Conservation (phyloP, 92 coral and sea anemone species). For the Palythoa heliodiscus region DNA sequence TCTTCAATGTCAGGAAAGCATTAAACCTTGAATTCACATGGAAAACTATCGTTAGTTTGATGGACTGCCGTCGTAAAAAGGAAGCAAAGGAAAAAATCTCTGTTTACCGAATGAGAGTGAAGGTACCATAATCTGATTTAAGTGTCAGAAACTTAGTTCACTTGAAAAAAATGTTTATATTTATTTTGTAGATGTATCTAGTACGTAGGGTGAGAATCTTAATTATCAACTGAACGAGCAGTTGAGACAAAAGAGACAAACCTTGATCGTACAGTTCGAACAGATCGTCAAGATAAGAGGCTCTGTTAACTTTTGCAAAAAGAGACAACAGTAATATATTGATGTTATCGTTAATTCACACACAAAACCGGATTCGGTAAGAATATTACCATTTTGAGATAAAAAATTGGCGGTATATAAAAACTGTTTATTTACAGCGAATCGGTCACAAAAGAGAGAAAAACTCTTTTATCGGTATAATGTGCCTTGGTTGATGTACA, state of each 20-base stretch:
- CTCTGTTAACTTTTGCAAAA: slow-evolving; percentile 12
- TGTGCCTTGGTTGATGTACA: slow-evolving; percentile 23
- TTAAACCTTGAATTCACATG: slow-evolving; percentile 9
- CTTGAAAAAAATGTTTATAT: neutral
- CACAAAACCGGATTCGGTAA: slow-evolving; percentile 25
- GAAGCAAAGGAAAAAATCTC: slow-evolving; percentile 5
- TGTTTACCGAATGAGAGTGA: neutral
- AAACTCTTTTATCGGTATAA: neutral
- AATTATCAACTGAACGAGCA: slow-evolving; percentile 28
- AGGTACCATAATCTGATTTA: neutral
- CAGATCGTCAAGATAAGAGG: slow-evolving; percentile 30
- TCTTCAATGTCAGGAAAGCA: neutral
- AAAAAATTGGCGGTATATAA: slow-evolving; percentile 6
- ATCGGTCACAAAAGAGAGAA: slow-evolving; percentile 7
- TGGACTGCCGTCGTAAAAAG: slow-evolving; percentile 15
- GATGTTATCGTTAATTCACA: slow-evolving; percentile 23
- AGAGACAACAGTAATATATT: neutral
- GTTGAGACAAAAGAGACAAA: slow-evolving; percentile 1
- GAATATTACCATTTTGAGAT: slow-evolving; percentile 15
- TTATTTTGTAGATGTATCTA: slow-evolving; percentile 5
- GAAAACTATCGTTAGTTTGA: slow-evolving; percentile 10
- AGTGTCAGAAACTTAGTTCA: slow-evolving; percentile 10
- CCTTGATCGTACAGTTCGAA: slow-evolving; percentile 16
- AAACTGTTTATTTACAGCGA: slow-evolving; percentile 30
- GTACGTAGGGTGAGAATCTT: neutral